phyloP scores from a whole-genome alignment of 2,797 vertebrate species.

The Podargus strigoides region DNA sequence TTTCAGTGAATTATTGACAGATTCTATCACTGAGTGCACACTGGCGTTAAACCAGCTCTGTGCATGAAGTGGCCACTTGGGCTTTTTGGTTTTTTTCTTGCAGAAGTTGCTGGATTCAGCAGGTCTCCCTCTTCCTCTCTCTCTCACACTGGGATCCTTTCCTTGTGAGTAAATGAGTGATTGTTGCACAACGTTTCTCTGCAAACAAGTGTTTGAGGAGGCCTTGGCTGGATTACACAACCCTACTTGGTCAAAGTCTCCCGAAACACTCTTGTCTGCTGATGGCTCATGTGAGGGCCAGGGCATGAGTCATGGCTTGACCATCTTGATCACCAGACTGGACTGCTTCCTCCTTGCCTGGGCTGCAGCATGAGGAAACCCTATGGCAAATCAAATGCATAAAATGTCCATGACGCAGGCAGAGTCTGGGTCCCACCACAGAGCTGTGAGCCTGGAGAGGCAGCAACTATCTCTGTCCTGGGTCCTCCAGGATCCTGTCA shows the following conservation, averaged over 20 bases:
- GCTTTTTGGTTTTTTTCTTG: not conserved
- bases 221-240: slow-evolving; percentile 9
- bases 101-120: not conserved
- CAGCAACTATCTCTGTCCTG: rapidly evolving
- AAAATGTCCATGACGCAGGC: not conserved
- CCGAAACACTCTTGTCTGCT: not conserved
- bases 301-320: not conserved
- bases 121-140: not conserved
- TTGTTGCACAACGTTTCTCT: not conserved
- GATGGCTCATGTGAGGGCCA: slow-evolving; percentile 23
- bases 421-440: not conserved
- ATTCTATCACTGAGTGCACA: not conserved
- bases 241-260: not conserved
- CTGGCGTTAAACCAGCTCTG: not conserved
- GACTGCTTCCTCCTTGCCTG: not conserved
- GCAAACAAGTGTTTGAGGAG: not conserved
- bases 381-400: not conserved
- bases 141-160: not conserved
- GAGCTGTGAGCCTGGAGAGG: not conserved
- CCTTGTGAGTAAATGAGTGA: not conserved
- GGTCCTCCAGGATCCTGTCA: not conserved
- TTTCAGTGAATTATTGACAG: slow-evolving; percentile 1
- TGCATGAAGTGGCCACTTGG: rapidly evolving
- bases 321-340: not conserved
- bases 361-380: not conserved